Conservation (phyloP, 2,797 vertebrate genomes). For the Sebastes jordani region DNA sequence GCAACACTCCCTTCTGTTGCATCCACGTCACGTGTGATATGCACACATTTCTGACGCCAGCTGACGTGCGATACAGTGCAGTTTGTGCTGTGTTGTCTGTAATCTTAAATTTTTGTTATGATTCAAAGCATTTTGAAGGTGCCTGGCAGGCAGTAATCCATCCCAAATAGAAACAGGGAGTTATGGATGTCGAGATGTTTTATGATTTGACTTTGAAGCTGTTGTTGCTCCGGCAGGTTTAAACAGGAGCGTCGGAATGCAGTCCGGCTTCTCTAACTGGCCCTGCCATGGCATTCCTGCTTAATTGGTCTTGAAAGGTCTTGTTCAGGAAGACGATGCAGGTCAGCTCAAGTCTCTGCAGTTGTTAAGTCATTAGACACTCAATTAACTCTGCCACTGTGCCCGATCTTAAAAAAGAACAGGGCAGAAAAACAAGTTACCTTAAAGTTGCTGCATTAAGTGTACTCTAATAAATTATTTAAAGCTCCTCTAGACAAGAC, state of each 20-base stretch:
- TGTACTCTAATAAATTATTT: background rate
- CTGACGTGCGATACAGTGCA: background rate
- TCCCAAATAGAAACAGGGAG: conserved; percentile 22
- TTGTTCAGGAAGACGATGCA: conserved; percentile 29
- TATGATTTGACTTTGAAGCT: conserved; percentile 2
- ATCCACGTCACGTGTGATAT: conserved; percentile 21
- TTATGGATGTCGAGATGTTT: background rate
- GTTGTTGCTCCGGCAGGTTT: conserved; percentile 26
- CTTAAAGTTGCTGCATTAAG: conserved; percentile 12
- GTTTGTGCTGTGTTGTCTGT: conserved; percentile 15
- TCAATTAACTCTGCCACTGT: conserved; percentile 59
- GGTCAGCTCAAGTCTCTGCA: conserved; percentile 55
- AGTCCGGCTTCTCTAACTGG: conserved; percentile 24
- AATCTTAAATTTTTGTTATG: conserved; percentile 36
- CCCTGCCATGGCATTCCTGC: conserved; percentile 41
- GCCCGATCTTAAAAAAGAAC: conserved; percentile 1
- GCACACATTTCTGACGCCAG: background rate
- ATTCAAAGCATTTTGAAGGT: conserved; percentile 1
- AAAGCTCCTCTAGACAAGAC: background rate
- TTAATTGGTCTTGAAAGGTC: conserved; percentile 73
- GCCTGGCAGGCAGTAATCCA: background rate
- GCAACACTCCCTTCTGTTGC: conserved; percentile 45
- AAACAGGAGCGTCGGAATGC: conserved; percentile 28
- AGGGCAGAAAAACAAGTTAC: conserved; percentile 20
- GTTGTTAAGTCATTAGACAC: conserved; percentile 59